Conservation (phyloP, 1,140 invertebrate species). For the Bombyx mandarina region DNA sequence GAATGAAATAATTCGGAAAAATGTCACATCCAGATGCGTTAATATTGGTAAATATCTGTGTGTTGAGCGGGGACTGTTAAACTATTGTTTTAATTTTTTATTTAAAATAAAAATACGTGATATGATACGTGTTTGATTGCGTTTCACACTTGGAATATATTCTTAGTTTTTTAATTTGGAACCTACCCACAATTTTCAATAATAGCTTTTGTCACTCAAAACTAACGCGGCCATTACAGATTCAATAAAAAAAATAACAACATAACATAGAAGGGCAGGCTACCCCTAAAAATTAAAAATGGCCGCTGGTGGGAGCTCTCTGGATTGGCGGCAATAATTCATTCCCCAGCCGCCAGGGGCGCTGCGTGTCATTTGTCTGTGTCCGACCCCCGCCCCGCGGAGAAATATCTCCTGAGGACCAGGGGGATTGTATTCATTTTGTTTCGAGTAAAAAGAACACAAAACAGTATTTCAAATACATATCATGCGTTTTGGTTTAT, state of each 20-base stretch:
- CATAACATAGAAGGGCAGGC: slow-evolving; percentile 34
- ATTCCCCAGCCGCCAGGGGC: slow-evolving; percentile 54
- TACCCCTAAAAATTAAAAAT: slow-evolving; percentile 69
- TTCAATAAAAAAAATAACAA: slow-evolving; percentile 13
- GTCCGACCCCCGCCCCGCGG: slow-evolving; percentile 44
- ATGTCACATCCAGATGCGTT: too few relatives aligned
- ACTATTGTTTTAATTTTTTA: too few relatives aligned
- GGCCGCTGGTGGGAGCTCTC: slow-evolving; percentile 48
- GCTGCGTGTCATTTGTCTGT: slow-evolving; percentile 60
- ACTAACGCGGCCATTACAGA: background rate
- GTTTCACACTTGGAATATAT: too few relatives aligned
- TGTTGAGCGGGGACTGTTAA: too few relatives aligned
- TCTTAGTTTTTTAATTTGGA: background rate
- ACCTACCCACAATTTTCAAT: background rate
- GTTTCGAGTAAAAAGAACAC: background rate
- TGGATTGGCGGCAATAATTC: slow-evolving; percentile 64
- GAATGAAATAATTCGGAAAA: too few relatives aligned
- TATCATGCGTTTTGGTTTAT: too few relatives aligned
- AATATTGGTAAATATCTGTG: too few relatives aligned
- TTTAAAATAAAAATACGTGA: too few relatives aligned
- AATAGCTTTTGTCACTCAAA: slow-evolving; percentile 3
- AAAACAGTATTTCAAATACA: too few relatives aligned
- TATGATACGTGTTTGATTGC: too few relatives aligned
- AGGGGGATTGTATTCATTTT: slow-evolving; percentile 31
- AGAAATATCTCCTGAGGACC: slow-evolving; percentile 51